phyloP scores from a whole-genome alignment of 1,140 invertebrate genomes.

The Conus ventricosus region DNA sequence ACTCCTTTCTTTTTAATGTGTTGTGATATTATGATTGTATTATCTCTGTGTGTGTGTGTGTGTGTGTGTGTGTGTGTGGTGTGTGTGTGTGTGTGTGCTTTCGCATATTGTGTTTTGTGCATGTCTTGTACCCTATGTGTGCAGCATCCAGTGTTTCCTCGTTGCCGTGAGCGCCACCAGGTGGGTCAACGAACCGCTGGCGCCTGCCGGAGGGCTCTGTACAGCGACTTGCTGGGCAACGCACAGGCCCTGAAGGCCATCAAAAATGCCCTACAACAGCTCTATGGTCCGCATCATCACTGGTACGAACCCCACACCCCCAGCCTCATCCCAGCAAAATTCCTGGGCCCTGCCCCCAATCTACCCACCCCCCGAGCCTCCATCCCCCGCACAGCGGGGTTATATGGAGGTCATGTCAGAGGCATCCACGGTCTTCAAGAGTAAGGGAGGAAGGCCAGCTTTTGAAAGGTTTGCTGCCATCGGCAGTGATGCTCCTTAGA shows the following conservation, averaged over 20 bases:
- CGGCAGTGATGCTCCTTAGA: no score
- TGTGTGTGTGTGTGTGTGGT: no score
- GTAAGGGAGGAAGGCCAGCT: no score
- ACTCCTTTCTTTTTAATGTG: no score
- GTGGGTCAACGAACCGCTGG: constrained; percentile 72
- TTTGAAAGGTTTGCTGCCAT: no score
- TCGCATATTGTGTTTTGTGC: no score
- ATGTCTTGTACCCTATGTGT: constrained; percentile 5
- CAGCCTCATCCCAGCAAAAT: not conserved
- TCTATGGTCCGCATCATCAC: constrained; percentile 66
- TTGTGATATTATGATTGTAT: no score
- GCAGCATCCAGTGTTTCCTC: constrained; percentile 59
- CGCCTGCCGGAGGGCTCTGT: constrained; percentile 67
- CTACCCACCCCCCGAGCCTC: not conserved
- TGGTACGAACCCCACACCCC: constrained; percentile 49
- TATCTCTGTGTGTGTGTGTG: no score
- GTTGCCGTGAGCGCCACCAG: constrained; percentile 65
- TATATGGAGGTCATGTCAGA: not conserved
- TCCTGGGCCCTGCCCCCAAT: not conserved
- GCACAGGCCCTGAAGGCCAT: constrained; percentile 69
- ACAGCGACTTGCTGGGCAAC: constrained; percentile 71
- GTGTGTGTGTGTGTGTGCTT: no score
- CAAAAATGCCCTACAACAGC: constrained; percentile 62
- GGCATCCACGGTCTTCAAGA: not conserved
- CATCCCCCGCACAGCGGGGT: not conserved